These are phyloP conservation scores for Adelognathus sp. DNA, from an alignment of 2,888 invertebrate genomes.

Conservation along the genomic window DNA sequence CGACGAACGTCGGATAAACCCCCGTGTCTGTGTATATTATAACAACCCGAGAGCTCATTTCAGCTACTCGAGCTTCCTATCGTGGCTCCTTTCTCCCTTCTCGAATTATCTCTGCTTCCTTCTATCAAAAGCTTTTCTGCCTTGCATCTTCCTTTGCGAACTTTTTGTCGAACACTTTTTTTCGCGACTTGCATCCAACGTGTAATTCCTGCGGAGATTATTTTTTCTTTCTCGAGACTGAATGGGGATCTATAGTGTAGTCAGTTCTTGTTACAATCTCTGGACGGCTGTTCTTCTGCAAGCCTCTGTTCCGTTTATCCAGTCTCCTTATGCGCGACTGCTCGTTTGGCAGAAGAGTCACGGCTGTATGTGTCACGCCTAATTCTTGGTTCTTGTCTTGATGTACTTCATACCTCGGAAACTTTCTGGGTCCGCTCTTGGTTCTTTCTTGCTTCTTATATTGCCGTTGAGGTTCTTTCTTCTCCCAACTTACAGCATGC, in stretches of 20 bases:
- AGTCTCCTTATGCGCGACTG: background rate
- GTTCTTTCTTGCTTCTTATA: constrained; percentile 12
- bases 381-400: constrained; percentile 25
- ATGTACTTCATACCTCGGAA: background rate
- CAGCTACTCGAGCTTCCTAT: background rate
- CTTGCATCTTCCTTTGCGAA: constrained; percentile 9
- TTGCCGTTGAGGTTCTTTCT: background rate
- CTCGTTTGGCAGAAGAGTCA: constrained; percentile 1
- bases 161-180: constrained; percentile 32
- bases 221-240: constrained; percentile 5
- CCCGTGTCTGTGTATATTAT: background rate
- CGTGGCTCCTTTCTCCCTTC: background rate
- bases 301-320: background rate
- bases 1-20: constrained; percentile 28
- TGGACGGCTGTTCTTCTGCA: background rate
- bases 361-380: constrained; percentile 30
- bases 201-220: background rate
- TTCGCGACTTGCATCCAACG: background rate
- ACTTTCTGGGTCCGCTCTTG: background rate
- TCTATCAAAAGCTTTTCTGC: constrained; percentile 14
- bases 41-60: background rate
- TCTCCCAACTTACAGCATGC: constrained; percentile 7
- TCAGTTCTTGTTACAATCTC: constrained; percentile 20
- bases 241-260: constrained; percentile 1
- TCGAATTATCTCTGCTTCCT: background rate